Evolutionary conservation across 2,888 invertebrate species (phyloP), one percentile per base, ranked within the genome.

Genomic region (Agrilus mali): DNA sequence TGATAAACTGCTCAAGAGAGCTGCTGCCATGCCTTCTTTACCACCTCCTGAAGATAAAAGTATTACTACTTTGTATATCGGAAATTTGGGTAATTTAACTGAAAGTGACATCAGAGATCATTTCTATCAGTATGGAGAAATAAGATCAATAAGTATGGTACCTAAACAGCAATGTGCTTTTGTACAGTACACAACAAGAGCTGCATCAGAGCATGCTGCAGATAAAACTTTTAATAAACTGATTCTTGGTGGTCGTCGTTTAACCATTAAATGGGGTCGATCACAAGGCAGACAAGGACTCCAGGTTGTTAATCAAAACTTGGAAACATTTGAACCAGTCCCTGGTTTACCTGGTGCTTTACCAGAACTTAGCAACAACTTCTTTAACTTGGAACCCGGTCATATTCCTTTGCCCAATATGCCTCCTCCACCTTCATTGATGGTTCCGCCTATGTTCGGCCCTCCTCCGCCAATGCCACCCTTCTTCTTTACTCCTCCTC

Each of bases 41-140:
- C 92, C 94, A 35, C 85, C 92, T 0, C 98, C 98, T 0, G 96
- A 97, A 60, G 98, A 98, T 61, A 84, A 84, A 55, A 83, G 86
- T 3, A 95, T 99, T 36, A 96, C 97, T 0, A 99, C 98, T 0
- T 69, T 98, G 6, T 98, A 97, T 61, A 82, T 98, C n/a, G 97
- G 97, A 13, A 96, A 95, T 62, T 68, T 96, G 15, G 90, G 93
- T 1, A 92, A 89, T 44, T 77, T 94, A 31, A 82, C 83, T 0
- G 96, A 97, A 57, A 86, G 88, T 48, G 93, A 95, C 56, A 73
- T 97, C 33, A 82, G 89, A 50, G 94, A 96, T 60, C 88, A 96
- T 60, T 98, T 98, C 67, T 98, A 98, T 67, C 97, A 98, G 64
- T 97, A 87, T 68, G 98, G 98, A 13, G 98, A 98, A 68, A 94